A percentile compares a stretch with the other conserved stretches of the same genome.
Evolutionary conservation across 2,113 vertebrate species (phyloP).

Genomic region (Ancistrus triradiatus): DNA sequence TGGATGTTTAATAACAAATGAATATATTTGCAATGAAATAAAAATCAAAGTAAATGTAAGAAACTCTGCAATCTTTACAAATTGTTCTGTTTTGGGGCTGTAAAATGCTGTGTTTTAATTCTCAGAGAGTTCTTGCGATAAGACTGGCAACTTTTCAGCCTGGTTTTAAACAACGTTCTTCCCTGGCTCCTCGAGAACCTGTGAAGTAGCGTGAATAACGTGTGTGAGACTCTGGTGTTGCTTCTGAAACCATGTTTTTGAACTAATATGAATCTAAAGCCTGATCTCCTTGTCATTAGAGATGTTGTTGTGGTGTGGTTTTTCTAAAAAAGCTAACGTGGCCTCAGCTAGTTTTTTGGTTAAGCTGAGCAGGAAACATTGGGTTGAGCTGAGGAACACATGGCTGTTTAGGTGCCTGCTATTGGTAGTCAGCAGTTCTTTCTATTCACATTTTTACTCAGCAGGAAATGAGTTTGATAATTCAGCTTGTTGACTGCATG

Average conservation of each 20-base stretch:
- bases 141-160: no score
- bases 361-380: conserved; percentile 32
- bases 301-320: neutral
- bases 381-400: conserved; percentile 5
- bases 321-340: neutral
- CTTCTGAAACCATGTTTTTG: conserved; percentile 3
- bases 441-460: conserved; percentile 2
- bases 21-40: no score
- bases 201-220: no score
- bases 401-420: conserved; percentile 14
- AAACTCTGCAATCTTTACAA: no score
- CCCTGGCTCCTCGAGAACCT: no score
- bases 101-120: no score
- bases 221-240: no score
- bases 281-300: neutral
- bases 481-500: neutral
- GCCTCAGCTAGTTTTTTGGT: conserved; percentile 18
- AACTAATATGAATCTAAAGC: neutral
- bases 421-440: conserved; percentile 13
- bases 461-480: conserved; percentile 1
- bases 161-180: no score
- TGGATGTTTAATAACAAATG: no score
- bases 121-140: no score
- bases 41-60: no score
- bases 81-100: no score